Conservation (phyloP, 2,888 invertebrate genomes). For the Bugulina stolonifera region DNA sequence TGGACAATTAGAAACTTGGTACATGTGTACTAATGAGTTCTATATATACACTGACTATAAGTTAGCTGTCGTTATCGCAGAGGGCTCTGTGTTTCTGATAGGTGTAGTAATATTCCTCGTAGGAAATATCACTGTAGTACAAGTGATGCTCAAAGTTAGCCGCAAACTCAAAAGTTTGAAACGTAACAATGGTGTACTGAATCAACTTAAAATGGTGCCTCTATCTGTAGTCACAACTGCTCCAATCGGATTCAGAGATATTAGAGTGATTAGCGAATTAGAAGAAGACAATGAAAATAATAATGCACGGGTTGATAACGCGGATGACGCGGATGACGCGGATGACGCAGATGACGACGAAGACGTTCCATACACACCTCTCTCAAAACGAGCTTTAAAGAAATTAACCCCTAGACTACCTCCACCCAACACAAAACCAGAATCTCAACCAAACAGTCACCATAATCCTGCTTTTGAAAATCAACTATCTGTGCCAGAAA, state of each 20-base stretch:
- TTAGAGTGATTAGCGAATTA: neutral
- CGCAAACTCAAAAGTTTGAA: neutral
- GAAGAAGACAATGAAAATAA: neutral
- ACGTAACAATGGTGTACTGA: neutral
- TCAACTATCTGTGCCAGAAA: neutral
- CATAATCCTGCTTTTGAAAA: neutral
- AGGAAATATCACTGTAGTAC: slow-evolving; percentile 10
- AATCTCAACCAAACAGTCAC: neutral
- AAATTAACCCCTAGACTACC: neutral
- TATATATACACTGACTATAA: slow-evolving; percentile 16
- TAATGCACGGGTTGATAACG: too few relatives aligned
- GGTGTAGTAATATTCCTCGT: slow-evolving; percentile 16
- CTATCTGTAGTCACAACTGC: neutral
- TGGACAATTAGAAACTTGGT: slow-evolving; percentile 8
- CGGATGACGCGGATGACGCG: neutral
- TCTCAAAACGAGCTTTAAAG: slow-evolving; percentile 16
- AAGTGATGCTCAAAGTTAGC: slow-evolving; percentile 5
- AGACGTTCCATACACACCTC: neutral
- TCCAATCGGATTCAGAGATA: neutral
- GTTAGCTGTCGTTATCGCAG: neutral
- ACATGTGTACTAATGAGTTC: slow-evolving; percentile 20
- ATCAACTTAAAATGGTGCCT: neutral
- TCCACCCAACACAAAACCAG: neutral
- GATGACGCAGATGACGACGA: neutral
- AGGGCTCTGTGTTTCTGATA: slow-evolving; percentile 3